These are phyloP conservation scores for Chymomyza fuscimana DNA, from an alignment of 2,888 invertebrate species.

Conservation along the genomic window DNA sequence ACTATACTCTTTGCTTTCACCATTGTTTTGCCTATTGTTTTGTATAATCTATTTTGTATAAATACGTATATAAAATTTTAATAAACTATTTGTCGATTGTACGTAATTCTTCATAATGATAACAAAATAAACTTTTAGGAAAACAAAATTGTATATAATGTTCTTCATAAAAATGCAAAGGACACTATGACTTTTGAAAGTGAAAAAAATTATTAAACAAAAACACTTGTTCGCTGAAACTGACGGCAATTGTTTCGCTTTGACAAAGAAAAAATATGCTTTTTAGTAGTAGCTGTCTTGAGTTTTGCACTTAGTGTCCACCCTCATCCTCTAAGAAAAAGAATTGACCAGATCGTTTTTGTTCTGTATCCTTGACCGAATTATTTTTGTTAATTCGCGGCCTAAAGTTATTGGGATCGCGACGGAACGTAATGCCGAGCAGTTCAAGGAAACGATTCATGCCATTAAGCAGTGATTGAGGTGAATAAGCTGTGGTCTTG, in stretches of 20 bases:
- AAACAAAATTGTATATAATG: slow-evolving; percentile 23
- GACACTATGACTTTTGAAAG: slow-evolving; percentile 30
- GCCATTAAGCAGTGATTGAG: slow-evolving; percentile 95
- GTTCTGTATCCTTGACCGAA: slow-evolving; percentile 99
- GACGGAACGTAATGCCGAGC: slow-evolving; percentile 97
- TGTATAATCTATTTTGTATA: slow-evolving; percentile 45
- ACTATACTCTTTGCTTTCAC: slow-evolving; percentile 50
- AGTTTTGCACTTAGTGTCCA: slow-evolving; percentile 31
- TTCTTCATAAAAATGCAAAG: slow-evolving; percentile 48
- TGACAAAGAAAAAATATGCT: neutral
- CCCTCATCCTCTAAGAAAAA: slow-evolving; percentile 96
- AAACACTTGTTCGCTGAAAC: slow-evolving; percentile 34
- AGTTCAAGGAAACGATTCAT: slow-evolving; percentile 99
- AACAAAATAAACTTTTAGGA: slow-evolving; percentile 49
- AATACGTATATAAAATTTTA: slow-evolving; percentile 44
- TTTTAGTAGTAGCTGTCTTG: neutral
- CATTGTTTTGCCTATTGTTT: slow-evolving; percentile 37
- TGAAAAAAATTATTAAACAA: slow-evolving; percentile 29
- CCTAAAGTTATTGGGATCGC: slow-evolving; percentile 99
- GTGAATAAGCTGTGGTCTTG: slow-evolving; percentile 92
- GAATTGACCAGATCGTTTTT: slow-evolving; percentile 97
- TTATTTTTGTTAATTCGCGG: slow-evolving; percentile 98
- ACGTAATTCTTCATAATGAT: slow-evolving; percentile 50
- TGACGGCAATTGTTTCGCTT: slow-evolving; percentile 35
- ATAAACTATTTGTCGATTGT: slow-evolving; percentile 52